Evolutionary conservation across 1,140 invertebrate genomes (phyloP), one percentile per base, ranked within the genome.

Genomic region (Papilio polytes): DNA sequence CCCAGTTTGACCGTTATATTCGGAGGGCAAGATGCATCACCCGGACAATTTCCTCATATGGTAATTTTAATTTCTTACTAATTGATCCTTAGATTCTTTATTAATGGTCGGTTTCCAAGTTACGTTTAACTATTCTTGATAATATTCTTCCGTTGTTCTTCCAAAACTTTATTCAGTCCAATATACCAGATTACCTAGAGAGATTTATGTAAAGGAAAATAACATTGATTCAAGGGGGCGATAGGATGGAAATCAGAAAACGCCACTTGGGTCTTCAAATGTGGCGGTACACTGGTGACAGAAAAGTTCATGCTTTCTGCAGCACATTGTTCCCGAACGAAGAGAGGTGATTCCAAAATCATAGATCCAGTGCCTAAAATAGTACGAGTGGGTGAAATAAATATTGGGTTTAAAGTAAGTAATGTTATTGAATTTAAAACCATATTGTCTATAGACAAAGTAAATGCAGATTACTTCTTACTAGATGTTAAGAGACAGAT

Each of bases 231-330:
- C 15, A 72, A 85, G 80, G 83, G 78, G 18, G 82, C 84, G 2
- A 48, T 85, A 31, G 84, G 84, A 7, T 88, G 83, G 83, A 73
- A 80, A 48, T 74, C 78, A 18, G 66, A 26, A 4, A 80, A 56
- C 1, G 80, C 80, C 3, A 83, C 80, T 0, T 88, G 85, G 85
- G 77, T 81, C 31, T 90, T 88, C 80, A 84, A 85, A 44, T 90
- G 89, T 70, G 89, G 88, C 4, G 80, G 85, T 48, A 81, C 85
- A 15, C 81, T 90, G 12, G 86, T 90, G 36, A 89, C 86, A 20
- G 31, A 79, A 3, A 88, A 86, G 20, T 90, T 86, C 12, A 81
- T 87, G 3, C 66, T 90, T 22, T 89, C 87, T 0, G 89, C 89
- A 2, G 88, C 86, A 0, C 89, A 90, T 48, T 90, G 88, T 59